Conservation (phyloP, 2,797 vertebrate species). For the Chrosomus eos region DNA sequence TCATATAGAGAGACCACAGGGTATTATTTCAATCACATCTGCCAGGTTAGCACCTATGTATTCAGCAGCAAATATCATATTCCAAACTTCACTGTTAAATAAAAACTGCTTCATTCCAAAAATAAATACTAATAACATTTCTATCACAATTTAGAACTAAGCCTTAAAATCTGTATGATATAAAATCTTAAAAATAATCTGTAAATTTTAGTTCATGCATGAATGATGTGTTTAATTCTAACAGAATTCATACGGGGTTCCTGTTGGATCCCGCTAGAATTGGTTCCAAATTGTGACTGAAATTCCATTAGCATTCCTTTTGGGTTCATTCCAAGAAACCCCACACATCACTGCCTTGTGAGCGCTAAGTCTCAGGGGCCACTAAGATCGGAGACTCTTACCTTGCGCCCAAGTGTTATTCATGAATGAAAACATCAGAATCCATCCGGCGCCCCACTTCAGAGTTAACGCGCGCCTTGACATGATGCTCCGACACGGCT, state of each 20-base stretch:
- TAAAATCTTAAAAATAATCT: not conserved
- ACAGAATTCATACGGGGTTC: not conserved
- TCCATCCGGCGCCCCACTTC: slow-evolving; percentile 73
- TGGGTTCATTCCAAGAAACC: not conserved
- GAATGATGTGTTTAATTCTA: not conserved
- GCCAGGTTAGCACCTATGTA: not conserved
- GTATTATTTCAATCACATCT: slow-evolving; percentile 16
- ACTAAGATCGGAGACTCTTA: slow-evolving; percentile 61
- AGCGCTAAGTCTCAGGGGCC: not conserved
- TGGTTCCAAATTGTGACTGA: not conserved
- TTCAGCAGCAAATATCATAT: not conserved
- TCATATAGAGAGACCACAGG: not conserved
- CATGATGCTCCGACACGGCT: slow-evolving; percentile 63
- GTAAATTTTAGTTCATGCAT: not conserved
- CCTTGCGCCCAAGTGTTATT: slow-evolving; percentile 75
- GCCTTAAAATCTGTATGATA: not conserved
- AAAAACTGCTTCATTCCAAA: not conserved
- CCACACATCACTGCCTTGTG: not conserved
- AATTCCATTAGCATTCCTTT: slow-evolving; percentile 2
- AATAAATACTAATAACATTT: not conserved
- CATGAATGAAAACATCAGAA: slow-evolving; percentile 70
- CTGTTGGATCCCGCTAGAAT: not conserved
- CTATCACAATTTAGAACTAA: not conserved
- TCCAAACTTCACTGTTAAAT: slow-evolving; percentile 3
- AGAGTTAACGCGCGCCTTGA: slow-evolving; percentile 41